A percentile compares a stretch with the other conserved stretches of the same genome.
These are phyloP conservation scores for Agelas oroides DNA, from an alignment of 37 sponge, comb jelly and placozoan genomes.

Conservation along the genomic window DNA sequence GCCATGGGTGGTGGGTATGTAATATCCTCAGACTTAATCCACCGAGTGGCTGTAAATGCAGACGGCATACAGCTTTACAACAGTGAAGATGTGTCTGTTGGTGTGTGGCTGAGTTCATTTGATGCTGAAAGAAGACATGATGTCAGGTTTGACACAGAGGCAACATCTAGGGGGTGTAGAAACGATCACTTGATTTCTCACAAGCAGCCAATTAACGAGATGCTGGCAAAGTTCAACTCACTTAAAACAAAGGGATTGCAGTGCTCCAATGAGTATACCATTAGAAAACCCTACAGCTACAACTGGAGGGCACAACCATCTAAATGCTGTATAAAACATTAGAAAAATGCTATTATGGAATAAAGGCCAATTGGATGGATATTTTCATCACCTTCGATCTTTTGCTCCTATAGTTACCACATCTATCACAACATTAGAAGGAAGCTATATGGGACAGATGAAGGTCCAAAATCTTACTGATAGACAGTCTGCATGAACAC, in stretches of 20 bases:
- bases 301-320: conserved; percentile 81
- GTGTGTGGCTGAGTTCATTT: conserved; percentile 83
- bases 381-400: no score
- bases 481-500: no score
- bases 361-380: no score
- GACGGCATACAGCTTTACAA: conserved; percentile 68
- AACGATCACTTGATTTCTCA: conserved; percentile 80
- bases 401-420: no score
- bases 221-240: conserved; percentile 41
- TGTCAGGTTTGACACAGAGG: conserved; percentile 88
- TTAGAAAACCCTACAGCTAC: conserved; percentile 74
- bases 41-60: conserved; percentile 43
- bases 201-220: conserved; percentile 72
- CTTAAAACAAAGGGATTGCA: conserved; percentile 32
- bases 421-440: no score
- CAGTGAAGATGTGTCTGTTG: conserved; percentile 90
- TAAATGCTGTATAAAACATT: conserved; percentile 69
- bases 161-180: conserved; percentile 81
- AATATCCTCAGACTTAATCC: conserved; percentile 69
- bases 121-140: conserved; percentile 80
- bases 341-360: no score
- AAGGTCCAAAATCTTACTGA: no score
- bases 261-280: conserved; percentile 68
- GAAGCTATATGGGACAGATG: no score
- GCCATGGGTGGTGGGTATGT: conserved; percentile 93